Evolutionary conservation across 35 echinoderm and acorn worm species (phyloP).

Genomic region (Nesometra sesokonis): DNA sequence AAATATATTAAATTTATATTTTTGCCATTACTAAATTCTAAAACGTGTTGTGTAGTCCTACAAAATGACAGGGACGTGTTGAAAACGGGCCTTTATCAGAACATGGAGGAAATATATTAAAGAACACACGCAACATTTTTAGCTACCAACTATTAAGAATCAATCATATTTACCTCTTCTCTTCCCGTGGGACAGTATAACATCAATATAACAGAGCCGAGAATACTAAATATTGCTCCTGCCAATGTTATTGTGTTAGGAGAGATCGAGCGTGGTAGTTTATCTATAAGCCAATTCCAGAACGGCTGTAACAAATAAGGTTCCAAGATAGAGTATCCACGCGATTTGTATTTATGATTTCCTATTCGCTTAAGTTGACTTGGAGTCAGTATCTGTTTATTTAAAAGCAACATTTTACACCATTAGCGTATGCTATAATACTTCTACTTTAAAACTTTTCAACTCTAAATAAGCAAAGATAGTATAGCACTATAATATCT

Average conservation of each 20-base stretch:
- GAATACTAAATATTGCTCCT: constrained; percentile 46
- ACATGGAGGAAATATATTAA: too few species aligned
- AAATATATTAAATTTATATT: too few species aligned
- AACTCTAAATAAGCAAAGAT: too few species aligned
- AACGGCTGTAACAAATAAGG: constrained; percentile 51
- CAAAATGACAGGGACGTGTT: too few species aligned
- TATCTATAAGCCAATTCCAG: constrained; percentile 82
- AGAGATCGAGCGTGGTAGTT: constrained; percentile 58
- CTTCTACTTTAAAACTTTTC: too few species aligned
- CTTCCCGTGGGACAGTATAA: constrained; percentile 64
- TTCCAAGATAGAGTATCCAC: constrained; percentile 57
- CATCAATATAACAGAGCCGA: constrained; percentile 44
- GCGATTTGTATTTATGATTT: constrained; percentile 86
- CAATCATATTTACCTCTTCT: constrained; percentile 45
- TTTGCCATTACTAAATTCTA: too few species aligned
- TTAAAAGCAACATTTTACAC: too few species aligned
- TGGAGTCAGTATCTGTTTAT: constrained; percentile 20
- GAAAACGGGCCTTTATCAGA: too few species aligned
- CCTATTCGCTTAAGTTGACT: constrained; percentile 40
- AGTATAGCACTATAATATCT: too few species aligned
- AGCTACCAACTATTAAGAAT: too few species aligned
- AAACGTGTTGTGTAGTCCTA: too few species aligned
- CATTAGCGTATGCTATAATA: too few species aligned
- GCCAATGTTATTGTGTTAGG: constrained; percentile 75
- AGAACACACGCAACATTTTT: not conserved